phyloP scores from a whole-genome alignment of 2,113 vertebrate species.

The Girardinichthys multiradiatus region DNA sequence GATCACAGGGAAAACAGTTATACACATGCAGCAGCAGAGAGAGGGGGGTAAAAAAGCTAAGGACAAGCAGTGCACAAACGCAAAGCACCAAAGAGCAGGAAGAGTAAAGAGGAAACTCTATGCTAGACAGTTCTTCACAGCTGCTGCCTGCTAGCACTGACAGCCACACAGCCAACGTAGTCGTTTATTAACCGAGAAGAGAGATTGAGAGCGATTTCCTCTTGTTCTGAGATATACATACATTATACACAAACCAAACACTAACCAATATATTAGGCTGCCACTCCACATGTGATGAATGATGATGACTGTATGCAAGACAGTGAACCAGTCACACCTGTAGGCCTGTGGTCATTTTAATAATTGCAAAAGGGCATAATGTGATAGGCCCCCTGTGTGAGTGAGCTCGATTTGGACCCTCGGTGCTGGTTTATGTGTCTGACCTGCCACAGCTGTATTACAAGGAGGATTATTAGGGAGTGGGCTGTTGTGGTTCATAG shows the following conservation, averaged over 20 bases:
- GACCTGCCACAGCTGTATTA: slow-evolving; percentile 65
- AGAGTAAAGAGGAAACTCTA: slow-evolving; percentile 24
- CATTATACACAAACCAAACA: slow-evolving; percentile 25
- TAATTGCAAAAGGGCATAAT: slow-evolving; percentile 48
- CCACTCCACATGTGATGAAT: slow-evolving; percentile 46
- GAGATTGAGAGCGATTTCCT: slow-evolving; percentile 28
- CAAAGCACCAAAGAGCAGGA: slow-evolving; percentile 27
- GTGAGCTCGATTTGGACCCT: slow-evolving; percentile 51
- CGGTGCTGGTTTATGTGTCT: slow-evolving; percentile 60
- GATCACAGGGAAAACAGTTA: slow-evolving; percentile 32
- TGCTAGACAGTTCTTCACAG: slow-evolving; percentile 29
- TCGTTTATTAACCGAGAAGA: slow-evolving; percentile 33
- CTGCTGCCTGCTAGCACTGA: slow-evolving; percentile 28
- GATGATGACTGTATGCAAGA: slow-evolving; percentile 50
- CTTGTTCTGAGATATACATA: slow-evolving; percentile 35
- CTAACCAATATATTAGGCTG: slow-evolving; percentile 46
- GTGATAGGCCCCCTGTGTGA: slow-evolving; percentile 46
- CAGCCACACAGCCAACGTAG: slow-evolving; percentile 12
- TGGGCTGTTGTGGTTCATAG: slow-evolving; percentile 43
- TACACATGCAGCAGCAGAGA: slow-evolving; percentile 42
- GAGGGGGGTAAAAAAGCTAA: slow-evolving; percentile 27
- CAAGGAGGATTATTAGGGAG: slow-evolving; percentile 59
- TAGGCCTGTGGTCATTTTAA: slow-evolving; percentile 52
- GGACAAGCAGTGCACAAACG: slow-evolving; percentile 42
- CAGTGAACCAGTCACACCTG: slow-evolving; percentile 47